Conservation (phyloP, 2,113 vertebrate genomes). For the Trichechus manatus region DNA sequence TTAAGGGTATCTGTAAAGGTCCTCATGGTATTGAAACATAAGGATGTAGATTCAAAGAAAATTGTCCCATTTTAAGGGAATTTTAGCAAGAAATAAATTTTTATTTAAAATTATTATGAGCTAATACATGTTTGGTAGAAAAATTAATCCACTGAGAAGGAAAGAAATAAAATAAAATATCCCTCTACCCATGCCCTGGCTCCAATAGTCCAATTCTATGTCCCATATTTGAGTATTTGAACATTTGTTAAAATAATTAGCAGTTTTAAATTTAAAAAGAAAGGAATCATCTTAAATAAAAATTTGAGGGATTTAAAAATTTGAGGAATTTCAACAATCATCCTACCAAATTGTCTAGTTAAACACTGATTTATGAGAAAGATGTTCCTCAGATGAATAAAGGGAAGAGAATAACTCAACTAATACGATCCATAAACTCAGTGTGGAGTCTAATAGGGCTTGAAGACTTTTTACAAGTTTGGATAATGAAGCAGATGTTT, state of each 20-base stretch:
- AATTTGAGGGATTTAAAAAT: slow-evolving; percentile 45
- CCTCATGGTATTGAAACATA: not conserved
- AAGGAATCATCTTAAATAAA: slow-evolving; percentile 46
- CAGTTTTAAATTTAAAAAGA: slow-evolving; percentile 15
- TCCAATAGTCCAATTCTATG: not conserved
- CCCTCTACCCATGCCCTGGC: not conserved
- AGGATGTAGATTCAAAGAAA: not conserved
- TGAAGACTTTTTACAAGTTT: slow-evolving; percentile 53
- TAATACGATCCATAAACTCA: slow-evolving; percentile 68
- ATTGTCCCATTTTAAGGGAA: not conserved
- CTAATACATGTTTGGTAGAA: not conserved
- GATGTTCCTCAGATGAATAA: slow-evolving; percentile 58
- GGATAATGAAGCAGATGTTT: slow-evolving; percentile 78
- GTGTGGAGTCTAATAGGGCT: slow-evolving; percentile 66
- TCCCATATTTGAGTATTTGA: not conserved
- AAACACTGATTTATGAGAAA: slow-evolving; percentile 69
- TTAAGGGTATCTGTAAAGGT: not conserved
- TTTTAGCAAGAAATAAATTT: not conserved
- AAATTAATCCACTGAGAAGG: not conserved
- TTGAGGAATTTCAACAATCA: slow-evolving; percentile 4
- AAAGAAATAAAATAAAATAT: not conserved
- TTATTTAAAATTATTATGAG: not conserved
- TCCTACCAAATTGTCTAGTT: slow-evolving; percentile 28
- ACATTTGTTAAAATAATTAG: not conserved
- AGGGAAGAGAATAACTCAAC: slow-evolving; percentile 33